These are phyloP conservation scores for Platycercus adscitus DNA, from an alignment of 2,113 vertebrate genomes.

Conservation along the genomic window DNA sequence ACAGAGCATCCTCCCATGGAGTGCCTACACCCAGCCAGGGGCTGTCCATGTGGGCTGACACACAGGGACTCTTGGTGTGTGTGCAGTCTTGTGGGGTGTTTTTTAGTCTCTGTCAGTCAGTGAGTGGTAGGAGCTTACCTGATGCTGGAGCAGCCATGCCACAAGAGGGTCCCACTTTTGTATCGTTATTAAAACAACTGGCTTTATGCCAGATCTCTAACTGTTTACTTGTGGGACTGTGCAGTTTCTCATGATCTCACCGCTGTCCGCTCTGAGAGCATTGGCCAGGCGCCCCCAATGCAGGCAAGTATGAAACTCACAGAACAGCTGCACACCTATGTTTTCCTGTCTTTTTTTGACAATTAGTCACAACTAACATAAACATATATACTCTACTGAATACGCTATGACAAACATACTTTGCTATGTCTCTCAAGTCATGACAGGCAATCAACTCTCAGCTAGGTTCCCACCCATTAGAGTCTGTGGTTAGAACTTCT, in stretches of 20 bases:
- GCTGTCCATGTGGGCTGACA: background rate
- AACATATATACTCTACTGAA: background rate
- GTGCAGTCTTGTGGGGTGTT: accelerated
- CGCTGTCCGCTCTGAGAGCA: background rate
- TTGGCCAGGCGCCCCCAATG: background rate
- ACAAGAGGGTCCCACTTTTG: background rate
- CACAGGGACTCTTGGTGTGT: background rate
- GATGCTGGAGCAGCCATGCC: background rate
- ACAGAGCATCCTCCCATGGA: background rate
- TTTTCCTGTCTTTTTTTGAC: background rate
- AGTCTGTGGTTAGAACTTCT: background rate
- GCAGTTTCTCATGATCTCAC: background rate
- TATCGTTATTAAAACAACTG: background rate
- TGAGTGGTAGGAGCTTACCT: background rate
- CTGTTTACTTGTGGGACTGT: background rate
- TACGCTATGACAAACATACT: background rate
- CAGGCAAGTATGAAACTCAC: background rate
- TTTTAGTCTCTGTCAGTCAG: background rate
- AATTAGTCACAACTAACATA: background rate
- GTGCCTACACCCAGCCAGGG: background rate
- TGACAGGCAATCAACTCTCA: background rate
- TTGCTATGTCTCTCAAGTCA: background rate
- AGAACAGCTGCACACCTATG: background rate
- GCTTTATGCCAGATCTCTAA: background rate
- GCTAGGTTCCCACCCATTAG: background rate